A percentile compares a stretch with the other conserved stretches of the same genome.
phyloP scores from a whole-genome alignment of 2,113 vertebrate species.

The Sinosuthora webbiana region DNA sequence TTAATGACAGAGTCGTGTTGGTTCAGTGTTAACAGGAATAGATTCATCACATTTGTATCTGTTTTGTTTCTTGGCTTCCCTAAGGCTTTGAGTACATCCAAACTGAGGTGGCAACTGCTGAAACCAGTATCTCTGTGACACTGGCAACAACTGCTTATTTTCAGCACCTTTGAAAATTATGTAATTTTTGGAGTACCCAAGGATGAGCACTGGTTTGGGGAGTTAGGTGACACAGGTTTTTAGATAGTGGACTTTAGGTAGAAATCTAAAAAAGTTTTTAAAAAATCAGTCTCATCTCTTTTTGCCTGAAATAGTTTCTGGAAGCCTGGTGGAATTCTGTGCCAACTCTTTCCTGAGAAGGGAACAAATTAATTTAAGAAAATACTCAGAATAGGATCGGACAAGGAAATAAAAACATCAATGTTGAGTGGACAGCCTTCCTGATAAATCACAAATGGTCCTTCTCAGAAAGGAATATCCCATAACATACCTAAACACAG shows the following conservation, averaged over 20 bases:
- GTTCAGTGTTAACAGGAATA: not conserved
- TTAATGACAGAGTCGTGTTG: not conserved
- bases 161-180: not conserved
- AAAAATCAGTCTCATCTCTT: not conserved
- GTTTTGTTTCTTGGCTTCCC: not conserved
- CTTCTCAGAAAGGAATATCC: not conserved
- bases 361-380: not conserved
- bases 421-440: not conserved
- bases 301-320: not conserved
- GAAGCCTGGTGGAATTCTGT: not conserved
- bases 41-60: not conserved
- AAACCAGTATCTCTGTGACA: not conserved
- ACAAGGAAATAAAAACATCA: not conserved
- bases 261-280: not conserved
- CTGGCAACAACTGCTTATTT: not conserved
- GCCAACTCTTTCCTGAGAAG: not conserved
- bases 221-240: not conserved
- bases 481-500: not conserved
- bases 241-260: not conserved
- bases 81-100: not conserved
- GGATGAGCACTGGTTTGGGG: not conserved
- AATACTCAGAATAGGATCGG: not conserved
- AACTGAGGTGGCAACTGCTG: not conserved
- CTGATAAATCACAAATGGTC: not conserved
- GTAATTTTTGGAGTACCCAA: not conserved